Base-by-base conservation (phyloP, 2,797 vertebrate genomes). In the Cuniculus paca region DNA sequence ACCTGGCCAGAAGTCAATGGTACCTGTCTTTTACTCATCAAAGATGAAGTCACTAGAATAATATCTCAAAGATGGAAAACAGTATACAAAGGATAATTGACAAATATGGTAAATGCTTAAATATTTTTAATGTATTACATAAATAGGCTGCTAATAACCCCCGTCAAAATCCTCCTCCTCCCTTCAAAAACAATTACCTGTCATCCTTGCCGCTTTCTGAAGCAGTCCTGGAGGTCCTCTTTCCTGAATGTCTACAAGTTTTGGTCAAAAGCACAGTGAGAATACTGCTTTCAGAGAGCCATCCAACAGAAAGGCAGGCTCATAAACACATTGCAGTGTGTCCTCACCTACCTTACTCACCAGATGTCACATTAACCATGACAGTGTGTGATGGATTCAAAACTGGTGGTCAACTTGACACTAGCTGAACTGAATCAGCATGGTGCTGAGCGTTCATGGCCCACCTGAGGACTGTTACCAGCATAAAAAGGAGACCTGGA, bases 1-100 rank as follows among this genome's bases (percentile, higher is more conserved):
- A 45, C 8, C 48, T 61, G 88, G 39, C 77, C 22, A 74, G 26
- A 90, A 82, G 26, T 91, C 16, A 63, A 74, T 78, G 63, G 26
- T 54, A 89, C 31, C 45, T 83, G 1, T 88, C 22, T 54, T 87
- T 94, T 60, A 95, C n/a, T 48, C 58, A 84, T n/a, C 39, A 91
- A 90, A 96, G 22, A 92, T 0, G 4, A 81, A 86, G n/a, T 54
- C 74, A 50, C 42, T 78, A 72, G 48, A 91, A 75, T 8, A 65
- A 22, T 42, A 84, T 79, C 60, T 79, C 54, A 88, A 68, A 77
- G 77, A 85, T 85, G 56, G 17, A 81, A 74, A 20, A 87, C 34
- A 65, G 80, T 45, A 89, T 50, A 83, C 14, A 77, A 50, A 77
- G 28, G 26, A 75, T 16, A 26, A 12, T 10, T 48, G 72, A 48